Evolutionary conservation across 1,140 invertebrate species (phyloP).

Genomic region (Branchinecta lindahli): DNA sequence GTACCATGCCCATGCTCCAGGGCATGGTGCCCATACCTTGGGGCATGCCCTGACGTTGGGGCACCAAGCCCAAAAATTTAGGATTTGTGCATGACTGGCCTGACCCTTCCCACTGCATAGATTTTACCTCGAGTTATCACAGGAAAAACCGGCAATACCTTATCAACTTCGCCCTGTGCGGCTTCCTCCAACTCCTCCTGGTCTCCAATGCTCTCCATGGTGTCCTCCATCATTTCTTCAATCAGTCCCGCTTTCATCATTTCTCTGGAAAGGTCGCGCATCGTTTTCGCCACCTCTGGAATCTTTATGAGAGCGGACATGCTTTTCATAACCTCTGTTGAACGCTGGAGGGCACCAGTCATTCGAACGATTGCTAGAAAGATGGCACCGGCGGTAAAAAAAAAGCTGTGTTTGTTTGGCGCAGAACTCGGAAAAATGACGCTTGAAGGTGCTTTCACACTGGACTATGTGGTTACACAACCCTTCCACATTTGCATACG

Average conservation of each 20-base stretch:
- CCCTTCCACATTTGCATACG: too few relatives aligned
- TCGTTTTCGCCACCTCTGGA: conserved; percentile 83
- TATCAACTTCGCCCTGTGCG: conserved; percentile 82
- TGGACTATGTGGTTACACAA: too few relatives aligned
- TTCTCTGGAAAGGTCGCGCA: conserved; percentile 95
- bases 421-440: too few relatives aligned
- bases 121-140: not conserved
- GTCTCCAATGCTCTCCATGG: conserved; percentile 77
- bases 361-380: conserved; percentile 64
- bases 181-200: conserved; percentile 81
- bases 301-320: conserved; percentile 83
- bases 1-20: too few relatives aligned
- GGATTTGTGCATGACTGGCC: too few relatives aligned
- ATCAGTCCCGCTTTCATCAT: conserved; percentile 99
- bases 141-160: conserved; percentile 36
- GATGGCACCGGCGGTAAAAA: conserved; percentile 16
- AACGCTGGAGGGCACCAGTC: conserved; percentile 76
- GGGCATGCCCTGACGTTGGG: too few relatives aligned
- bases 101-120: not conserved
- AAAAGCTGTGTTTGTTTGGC: too few relatives aligned
- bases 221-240: conserved; percentile 98
- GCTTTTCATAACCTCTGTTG: conserved; percentile 89
- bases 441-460: too few relatives aligned
- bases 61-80: too few relatives aligned
- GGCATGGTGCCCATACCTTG: too few relatives aligned